Evolutionary conservation across 2,113 vertebrate genomes (phyloP).

Genomic region (Pristiophorus japonicus): DNA sequence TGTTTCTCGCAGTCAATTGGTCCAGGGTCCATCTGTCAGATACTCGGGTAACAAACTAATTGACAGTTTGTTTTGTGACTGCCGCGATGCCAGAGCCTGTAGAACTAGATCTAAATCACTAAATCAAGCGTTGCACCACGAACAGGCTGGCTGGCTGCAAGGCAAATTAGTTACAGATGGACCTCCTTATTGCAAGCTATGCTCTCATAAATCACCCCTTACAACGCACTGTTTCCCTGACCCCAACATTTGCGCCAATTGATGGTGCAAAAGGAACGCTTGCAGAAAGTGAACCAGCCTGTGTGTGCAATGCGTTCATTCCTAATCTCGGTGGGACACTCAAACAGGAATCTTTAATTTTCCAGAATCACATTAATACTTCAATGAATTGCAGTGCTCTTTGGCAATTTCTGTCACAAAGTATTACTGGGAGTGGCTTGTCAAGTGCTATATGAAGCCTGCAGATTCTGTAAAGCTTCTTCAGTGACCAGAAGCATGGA

Average conservation of each 20-base stretch:
- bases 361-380: slow-evolving; percentile 49
- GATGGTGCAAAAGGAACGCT: not conserved
- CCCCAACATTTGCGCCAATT: not conserved
- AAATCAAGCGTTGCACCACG: not conserved
- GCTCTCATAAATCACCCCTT: not conserved
- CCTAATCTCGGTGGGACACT: not conserved
- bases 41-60: not conserved
- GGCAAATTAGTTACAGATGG: not conserved
- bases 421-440: slow-evolving; percentile 38
- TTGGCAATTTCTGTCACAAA: slow-evolving; percentile 45
- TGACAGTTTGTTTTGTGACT: not conserved
- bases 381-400: slow-evolving; percentile 42
- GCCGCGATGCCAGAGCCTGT: not conserved
- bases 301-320: not conserved
- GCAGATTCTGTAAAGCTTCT: not conserved
- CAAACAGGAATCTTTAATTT: slow-evolving; percentile 36
- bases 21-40: not conserved
- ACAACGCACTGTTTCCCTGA: not conserved
- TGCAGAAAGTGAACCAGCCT: not conserved
- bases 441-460: not conserved
- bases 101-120: slow-evolving; percentile 17
- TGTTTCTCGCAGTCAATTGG: not conserved
- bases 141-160: not conserved
- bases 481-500: too few relatives aligned
- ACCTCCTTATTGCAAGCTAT: not conserved